Evolutionary conservation across 2,888 invertebrate genomes (phyloP).

Genomic region (Diaperis boleti): DNA sequence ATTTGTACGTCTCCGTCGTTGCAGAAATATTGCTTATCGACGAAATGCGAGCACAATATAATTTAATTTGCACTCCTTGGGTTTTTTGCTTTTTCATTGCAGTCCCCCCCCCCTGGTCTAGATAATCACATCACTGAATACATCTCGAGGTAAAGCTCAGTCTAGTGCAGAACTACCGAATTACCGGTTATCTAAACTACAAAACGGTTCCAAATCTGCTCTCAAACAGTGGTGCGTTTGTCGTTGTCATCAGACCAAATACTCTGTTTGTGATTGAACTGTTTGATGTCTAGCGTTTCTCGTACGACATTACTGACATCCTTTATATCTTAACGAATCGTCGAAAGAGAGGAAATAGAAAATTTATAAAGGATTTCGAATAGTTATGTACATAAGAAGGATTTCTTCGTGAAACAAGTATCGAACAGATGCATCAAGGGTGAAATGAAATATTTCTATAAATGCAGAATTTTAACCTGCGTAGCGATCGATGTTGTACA

Average conservation of each 20-base stretch:
- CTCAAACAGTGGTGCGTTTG: constrained; percentile 15
- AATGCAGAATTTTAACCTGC: background rate
- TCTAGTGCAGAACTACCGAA: background rate
- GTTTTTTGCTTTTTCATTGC: no score
- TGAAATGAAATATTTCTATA: constrained; percentile 18
- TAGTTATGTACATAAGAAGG: constrained; percentile 15
- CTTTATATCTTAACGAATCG: constrained; percentile 42
- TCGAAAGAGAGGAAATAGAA: constrained; percentile 39
- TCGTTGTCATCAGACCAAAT: constrained; percentile 29
- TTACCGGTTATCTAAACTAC: constrained; percentile 23
- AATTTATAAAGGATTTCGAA: constrained; percentile 34
- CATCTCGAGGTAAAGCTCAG: background rate
- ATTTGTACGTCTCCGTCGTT: no score
- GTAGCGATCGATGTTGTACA: background rate
- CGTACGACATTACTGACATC: constrained; percentile 30
- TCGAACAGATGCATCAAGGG: background rate
- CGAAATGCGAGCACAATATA: no score
- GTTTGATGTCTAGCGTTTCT: constrained; percentile 37
- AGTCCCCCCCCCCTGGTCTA: no score
- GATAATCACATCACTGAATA: background rate
- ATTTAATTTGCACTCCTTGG: no score
- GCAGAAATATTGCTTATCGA: no score
- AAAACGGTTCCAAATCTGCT: constrained; percentile 7
- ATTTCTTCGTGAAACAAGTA: constrained; percentile 8
- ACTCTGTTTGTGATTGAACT: constrained; percentile 30